These are phyloP conservation scores for Onthophagus taurus DNA, from an alignment of 1,140 invertebrate genomes.

Conservation along the genomic window DNA sequence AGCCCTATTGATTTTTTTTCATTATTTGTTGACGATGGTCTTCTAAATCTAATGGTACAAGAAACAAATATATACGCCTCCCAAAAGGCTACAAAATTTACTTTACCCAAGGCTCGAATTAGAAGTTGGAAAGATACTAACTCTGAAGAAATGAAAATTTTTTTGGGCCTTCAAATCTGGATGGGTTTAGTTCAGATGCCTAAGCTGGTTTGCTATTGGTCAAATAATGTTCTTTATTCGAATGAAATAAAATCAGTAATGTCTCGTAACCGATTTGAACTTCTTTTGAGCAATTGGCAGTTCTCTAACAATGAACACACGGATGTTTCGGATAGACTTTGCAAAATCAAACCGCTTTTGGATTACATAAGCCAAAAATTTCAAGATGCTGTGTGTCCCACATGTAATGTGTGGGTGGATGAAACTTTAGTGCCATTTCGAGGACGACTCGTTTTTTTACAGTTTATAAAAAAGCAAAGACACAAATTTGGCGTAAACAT, in stretches of 20 bases:
- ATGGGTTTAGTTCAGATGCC: constrained; percentile 16
- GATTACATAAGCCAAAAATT: constrained; percentile 1
- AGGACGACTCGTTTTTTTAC: too few species aligned
- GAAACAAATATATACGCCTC: too few species aligned
- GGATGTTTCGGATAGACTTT: constrained; percentile 1
- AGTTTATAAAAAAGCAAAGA: too few species aligned
- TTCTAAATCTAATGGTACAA: too few species aligned
- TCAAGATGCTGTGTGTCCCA: not conserved
- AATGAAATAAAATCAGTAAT: constrained; percentile 6
- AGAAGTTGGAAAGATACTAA: too few species aligned
- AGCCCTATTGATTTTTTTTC: not conserved
- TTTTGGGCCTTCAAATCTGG: constrained; percentile 14
- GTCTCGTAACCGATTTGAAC: constrained; percentile 10
- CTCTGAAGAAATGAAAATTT: constrained; percentile 17
- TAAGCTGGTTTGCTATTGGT: constrained; percentile 14
- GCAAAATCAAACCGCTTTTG: constrained; percentile 8
- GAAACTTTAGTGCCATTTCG: too few species aligned
- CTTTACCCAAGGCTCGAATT: too few species aligned
- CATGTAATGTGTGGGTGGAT: not conserved
- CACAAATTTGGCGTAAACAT: not conserved
- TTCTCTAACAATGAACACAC: constrained; percentile 6
- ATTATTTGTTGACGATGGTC: too few species aligned
- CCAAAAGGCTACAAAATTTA: too few species aligned
- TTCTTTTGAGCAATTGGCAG: constrained; percentile 10
- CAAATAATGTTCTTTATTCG: constrained; percentile 12